A percentile compares a stretch with the other conserved stretches of the same genome.
phyloP scores from a whole-genome alignment of 2,888 invertebrate species.

The Drosophila cognata region DNA sequence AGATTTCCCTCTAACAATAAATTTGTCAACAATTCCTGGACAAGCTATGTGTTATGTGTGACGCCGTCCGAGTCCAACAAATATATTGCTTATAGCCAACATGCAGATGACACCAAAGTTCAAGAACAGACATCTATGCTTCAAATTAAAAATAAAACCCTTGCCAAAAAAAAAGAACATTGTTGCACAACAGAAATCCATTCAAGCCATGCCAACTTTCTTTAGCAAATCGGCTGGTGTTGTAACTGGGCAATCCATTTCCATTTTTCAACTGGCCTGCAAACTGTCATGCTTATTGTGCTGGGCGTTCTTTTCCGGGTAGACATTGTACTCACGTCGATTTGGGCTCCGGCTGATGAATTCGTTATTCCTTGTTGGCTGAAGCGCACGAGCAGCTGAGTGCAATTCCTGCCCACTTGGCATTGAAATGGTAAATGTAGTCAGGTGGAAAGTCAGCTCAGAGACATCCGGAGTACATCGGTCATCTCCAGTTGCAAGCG shows the following conservation, averaged over 20 bases:
- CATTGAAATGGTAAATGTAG: background rate
- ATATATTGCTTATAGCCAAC: background rate
- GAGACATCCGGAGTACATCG: background rate
- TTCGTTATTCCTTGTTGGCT: slow-evolving; percentile 35
- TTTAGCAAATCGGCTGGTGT: slow-evolving; percentile 7
- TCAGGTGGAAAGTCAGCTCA: slow-evolving; percentile 17
- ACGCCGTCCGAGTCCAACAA: background rate
- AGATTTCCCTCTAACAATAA: background rate
- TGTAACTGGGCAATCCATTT: background rate
- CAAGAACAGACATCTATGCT: background rate
- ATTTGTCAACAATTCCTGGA: background rate
- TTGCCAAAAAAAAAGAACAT: background rate
- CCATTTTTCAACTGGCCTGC: background rate
- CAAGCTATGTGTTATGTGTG: background rate
- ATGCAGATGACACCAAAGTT: background rate
- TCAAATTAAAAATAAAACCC: background rate
- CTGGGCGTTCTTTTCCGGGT: slow-evolving; percentile 12
- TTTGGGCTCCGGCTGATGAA: slow-evolving; percentile 13
- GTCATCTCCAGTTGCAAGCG: slow-evolving; percentile 23
- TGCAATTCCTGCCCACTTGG: slow-evolving; percentile 21
- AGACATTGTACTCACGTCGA: background rate
- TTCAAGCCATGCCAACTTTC: background rate
- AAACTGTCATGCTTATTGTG: slow-evolving; percentile 38
- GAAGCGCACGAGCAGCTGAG: slow-evolving; percentile 22
- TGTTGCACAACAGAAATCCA: background rate